Evolutionary conservation across 2,797 vertebrate genomes (phyloP).

Genomic region (Acomys russatus): DNA sequence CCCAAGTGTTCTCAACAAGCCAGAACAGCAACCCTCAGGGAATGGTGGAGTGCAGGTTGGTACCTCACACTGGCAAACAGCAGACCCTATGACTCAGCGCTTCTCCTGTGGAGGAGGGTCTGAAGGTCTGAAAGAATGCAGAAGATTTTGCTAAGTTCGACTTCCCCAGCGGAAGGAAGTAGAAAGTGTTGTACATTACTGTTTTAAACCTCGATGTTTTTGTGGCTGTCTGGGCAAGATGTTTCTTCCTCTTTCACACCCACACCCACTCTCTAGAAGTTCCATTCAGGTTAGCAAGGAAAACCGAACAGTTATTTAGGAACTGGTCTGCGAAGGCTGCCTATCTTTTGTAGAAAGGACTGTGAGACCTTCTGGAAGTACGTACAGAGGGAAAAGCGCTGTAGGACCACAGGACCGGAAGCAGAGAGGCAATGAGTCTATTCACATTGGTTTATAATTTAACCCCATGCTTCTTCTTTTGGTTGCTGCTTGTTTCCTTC

Average conservation of each 20-base stretch:
- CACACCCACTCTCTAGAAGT: slow-evolving; percentile 58
- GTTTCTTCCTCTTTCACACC: slow-evolving; percentile 63
- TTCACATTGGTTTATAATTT: not conserved
- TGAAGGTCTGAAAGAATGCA: not conserved
- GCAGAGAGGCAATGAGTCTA: not conserved
- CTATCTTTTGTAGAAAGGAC: not conserved
- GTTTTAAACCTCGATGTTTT: slow-evolving; percentile 58
- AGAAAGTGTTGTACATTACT: slow-evolving; percentile 19
- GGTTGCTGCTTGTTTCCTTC: not conserved
- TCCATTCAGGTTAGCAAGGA: slow-evolving; percentile 54
- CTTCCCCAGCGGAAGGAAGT: slow-evolving; percentile 48
- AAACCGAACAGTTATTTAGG: slow-evolving; percentile 49
- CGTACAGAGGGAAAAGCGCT: not conserved
- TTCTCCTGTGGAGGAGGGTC: not conserved
- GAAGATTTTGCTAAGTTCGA: not conserved
- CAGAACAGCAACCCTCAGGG: not conserved
- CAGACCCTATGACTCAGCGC: not conserved
- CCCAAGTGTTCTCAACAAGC: not conserved
- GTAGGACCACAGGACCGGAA: not conserved
- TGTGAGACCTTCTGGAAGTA: slow-evolving; percentile 17
- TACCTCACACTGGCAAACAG: not conserved
- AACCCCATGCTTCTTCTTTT: not conserved
- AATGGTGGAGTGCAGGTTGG: not conserved
- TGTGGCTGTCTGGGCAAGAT: slow-evolving; percentile 48
- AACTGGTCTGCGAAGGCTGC: slow-evolving; percentile 19